Conservation (phyloP, 2,797 vertebrate genomes). For the Acridotheres tristis region DNA sequence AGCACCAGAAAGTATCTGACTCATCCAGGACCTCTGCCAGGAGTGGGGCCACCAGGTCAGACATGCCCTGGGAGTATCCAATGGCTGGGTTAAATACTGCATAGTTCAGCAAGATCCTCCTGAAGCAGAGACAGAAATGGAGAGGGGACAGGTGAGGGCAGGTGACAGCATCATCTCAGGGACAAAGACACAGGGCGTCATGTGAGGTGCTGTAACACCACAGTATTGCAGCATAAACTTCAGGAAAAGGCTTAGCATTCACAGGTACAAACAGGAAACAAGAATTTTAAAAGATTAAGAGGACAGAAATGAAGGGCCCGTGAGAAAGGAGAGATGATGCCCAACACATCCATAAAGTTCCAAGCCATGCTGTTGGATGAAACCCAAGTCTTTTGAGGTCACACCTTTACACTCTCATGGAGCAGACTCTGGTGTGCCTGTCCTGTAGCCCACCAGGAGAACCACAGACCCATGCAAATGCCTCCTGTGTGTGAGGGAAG, state of each 20-base stretch:
- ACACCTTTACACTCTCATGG: not conserved
- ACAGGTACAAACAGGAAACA: not conserved
- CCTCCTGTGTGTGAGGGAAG: not conserved
- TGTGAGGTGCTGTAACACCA: not conserved
- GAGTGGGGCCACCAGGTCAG: conserved; percentile 96
- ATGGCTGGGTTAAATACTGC: conserved; percentile 91
- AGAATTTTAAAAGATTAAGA: not conserved
- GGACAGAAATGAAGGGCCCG: not conserved
- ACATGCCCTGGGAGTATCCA: conserved; percentile 99
- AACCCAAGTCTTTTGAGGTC: not conserved
- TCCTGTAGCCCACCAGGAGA: not conserved
- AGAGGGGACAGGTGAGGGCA: not conserved
- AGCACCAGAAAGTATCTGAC: conserved; percentile 99
- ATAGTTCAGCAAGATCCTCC: conserved; percentile 95
- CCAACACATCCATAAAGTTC: not conserved
- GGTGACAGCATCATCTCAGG: not conserved
- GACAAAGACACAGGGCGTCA: not conserved
- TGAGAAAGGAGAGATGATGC: not conserved
- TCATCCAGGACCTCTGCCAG: conserved; percentile 95
- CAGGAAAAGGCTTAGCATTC: not conserved
- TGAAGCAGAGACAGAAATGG: conserved; percentile 47
- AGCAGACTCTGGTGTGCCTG: not conserved
- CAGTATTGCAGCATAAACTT: not conserved
- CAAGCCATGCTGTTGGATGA: not conserved
- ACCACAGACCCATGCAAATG: not conserved